These are phyloP conservation scores for Drosophila antonietae DNA, from an alignment of 2,888 invertebrate genomes.

Conservation along the genomic window DNA sequence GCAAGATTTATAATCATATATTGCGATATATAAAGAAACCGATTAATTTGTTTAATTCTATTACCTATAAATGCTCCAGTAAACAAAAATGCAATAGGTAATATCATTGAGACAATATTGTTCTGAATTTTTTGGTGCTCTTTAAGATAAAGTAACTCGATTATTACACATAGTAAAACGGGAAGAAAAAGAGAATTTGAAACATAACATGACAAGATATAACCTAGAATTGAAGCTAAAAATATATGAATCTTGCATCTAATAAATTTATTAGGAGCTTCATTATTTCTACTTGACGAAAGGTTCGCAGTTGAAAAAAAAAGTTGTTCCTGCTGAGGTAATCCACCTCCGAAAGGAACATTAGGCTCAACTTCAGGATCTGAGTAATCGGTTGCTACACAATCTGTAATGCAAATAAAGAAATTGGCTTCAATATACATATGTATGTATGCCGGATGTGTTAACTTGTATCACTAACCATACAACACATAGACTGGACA, in stretches of 20 bases:
- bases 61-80: conserved; percentile 21
- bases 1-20: conserved; percentile 48
- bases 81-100: conserved; percentile 44
- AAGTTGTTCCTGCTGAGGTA: conserved; percentile 16
- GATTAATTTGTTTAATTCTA: conserved; percentile 31
- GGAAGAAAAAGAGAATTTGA: conserved; percentile 44
- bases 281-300: neutral
- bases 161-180: conserved; percentile 39
- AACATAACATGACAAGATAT: conserved; percentile 37
- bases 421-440: no score
- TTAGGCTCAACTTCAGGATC: conserved; percentile 58
- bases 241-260: conserved; percentile 44
- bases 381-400: conserved; percentile 31
- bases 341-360: conserved; percentile 4
- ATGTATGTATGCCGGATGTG: no score
- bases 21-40: conserved; percentile 39
- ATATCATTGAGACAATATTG: conserved; percentile 23
- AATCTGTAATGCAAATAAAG: conserved; percentile 22
- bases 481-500: no score
- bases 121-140: conserved; percentile 22
- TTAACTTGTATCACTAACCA: no score
- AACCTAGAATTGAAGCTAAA: conserved; percentile 46
- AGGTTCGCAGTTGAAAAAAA: conserved; percentile 10
- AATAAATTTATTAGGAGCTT: conserved; percentile 18
- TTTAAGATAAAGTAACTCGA: conserved; percentile 42